These are phyloP conservation scores for Globodera rostochiensis DNA, from an alignment of 1,140 invertebrate species.

Conservation along the genomic window DNA sequence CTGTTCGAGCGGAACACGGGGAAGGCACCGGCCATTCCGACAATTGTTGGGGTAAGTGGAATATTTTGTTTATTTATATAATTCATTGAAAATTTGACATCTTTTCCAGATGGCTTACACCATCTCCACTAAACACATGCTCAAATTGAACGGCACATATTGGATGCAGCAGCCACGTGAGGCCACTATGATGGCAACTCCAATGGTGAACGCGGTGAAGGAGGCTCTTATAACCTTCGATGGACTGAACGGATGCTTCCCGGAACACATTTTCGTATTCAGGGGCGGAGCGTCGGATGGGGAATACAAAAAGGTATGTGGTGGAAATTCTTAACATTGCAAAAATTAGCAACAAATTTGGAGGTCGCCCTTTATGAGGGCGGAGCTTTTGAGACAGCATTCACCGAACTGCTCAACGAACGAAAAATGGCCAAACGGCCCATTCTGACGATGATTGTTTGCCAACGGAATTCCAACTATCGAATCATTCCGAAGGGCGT, in stretches of 20 bases:
- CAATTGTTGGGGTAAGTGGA: slow-evolving; percentile 37
- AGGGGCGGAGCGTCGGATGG: slow-evolving; percentile 36
- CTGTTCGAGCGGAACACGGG: slow-evolving; percentile 35
- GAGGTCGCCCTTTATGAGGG: not conserved
- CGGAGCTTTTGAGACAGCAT: slow-evolving; percentile 18
- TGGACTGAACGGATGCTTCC: not conserved
- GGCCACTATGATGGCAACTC: too few relatives aligned
- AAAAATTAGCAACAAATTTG: too few relatives aligned
- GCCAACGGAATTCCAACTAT: slow-evolving; percentile 32
- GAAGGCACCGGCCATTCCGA: slow-evolving; percentile 13
- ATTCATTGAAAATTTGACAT: not conserved
- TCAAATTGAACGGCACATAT: slow-evolving; percentile 6
- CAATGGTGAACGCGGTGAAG: not conserved
- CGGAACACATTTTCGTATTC: slow-evolving; percentile 32
- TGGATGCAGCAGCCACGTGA: too few relatives aligned
- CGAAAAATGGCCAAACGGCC: slow-evolving; percentile 8
- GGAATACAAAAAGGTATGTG: slow-evolving; percentile 36
- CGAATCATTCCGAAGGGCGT: slow-evolving; percentile 33
- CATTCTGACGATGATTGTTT: slow-evolving; percentile 26
- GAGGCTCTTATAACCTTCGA: slow-evolving; percentile 12
- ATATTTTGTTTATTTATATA: not conserved
- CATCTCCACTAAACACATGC: slow-evolving; percentile 6
- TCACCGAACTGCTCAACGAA: slow-evolving; percentile 25
- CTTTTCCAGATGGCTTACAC: slow-evolving; percentile 4
- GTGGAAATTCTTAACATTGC: too few relatives aligned